Conservation (phyloP, 2,113 vertebrate genomes). For the Neodon shergylaensis region DNA sequence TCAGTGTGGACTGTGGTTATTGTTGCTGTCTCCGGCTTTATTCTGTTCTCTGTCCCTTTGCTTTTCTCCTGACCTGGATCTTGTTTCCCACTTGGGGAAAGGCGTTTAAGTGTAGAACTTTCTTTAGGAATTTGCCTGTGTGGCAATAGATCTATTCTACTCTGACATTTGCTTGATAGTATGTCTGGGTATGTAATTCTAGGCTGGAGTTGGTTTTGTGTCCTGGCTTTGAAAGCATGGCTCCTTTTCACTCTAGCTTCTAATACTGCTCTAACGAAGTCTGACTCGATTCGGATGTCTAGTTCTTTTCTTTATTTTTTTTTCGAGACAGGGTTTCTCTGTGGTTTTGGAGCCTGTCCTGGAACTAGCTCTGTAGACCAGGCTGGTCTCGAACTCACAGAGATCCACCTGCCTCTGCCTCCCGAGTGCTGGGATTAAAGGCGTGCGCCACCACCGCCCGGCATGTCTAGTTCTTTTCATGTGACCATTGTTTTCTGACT, state of each 20-base stretch:
- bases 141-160: background rate
- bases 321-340: too few species aligned
- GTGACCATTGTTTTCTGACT: background rate
- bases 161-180: background rate
- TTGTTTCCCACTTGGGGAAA: background rate
- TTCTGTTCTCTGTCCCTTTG: background rate
- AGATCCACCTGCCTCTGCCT: too few species aligned
- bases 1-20: background rate
- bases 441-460: too few species aligned
- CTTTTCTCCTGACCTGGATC: background rate
- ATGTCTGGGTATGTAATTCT: background rate
- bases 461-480: background rate
- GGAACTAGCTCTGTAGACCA: too few species aligned
- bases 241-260: background rate
- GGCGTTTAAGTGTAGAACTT: background rate
- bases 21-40: background rate
- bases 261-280: background rate
- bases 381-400: too few species aligned
- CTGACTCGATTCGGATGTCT: background rate
- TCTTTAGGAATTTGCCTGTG: background rate
- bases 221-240: background rate
- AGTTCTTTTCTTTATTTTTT: slow-evolving; percentile 28
- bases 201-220: background rate
- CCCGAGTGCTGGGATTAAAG: too few species aligned
- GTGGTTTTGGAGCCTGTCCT: too few species aligned